Evolutionary conservation across 2,797 vertebrate genomes (phyloP).

Genomic region (Prionace glauca): DNA sequence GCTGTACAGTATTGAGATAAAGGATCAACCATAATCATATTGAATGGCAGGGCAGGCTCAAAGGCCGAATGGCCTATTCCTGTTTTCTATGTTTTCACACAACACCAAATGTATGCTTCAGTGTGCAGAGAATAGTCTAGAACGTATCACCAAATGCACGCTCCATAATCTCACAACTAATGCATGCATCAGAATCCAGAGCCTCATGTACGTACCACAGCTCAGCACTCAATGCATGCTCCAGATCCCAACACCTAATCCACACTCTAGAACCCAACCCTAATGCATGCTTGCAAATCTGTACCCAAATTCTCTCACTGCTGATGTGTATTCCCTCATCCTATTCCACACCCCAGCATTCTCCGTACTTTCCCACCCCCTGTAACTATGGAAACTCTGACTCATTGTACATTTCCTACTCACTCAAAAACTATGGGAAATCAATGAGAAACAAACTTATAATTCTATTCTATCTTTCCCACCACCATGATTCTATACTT

Average conservation of each 20-base stretch:
- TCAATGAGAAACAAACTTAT: too few relatives aligned
- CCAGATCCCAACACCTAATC: not conserved
- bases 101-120: too few relatives aligned
- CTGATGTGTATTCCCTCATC: not conserved
- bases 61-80: too few relatives aligned
- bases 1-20: too few relatives aligned
- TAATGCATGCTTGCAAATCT: not conserved
- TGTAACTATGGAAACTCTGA: not conserved
- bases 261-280: not conserved
- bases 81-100: not conserved
- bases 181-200: not conserved
- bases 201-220: not conserved
- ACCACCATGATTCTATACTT: not conserved
- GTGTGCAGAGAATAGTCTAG: too few relatives aligned
- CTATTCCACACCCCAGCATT: not conserved
- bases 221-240: not conserved
- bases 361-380: not conserved
- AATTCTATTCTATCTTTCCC: not conserved
- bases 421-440: not conserved
- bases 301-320: not conserved
- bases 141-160: too few relatives aligned
- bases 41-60: too few relatives aligned
- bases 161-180: too few relatives aligned
- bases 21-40: too few relatives aligned
- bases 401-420: not conserved